Base-by-base conservation (phyloP, 1,140 invertebrate genomes). In the Drosophila sucinea region DNA sequence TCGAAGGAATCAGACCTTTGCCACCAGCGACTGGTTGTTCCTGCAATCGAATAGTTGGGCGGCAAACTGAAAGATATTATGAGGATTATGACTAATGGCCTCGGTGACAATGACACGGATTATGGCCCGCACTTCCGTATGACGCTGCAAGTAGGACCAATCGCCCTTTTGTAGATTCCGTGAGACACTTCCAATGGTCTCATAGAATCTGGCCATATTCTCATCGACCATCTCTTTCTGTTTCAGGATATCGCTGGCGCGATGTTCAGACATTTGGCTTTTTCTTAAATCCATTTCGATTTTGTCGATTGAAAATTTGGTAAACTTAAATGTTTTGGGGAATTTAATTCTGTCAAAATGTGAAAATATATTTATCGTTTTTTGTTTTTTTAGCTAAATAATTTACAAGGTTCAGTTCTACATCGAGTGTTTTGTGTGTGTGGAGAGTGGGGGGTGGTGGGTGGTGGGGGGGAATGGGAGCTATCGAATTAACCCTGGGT, bases 81-180 rank as follows among this genome's bases (percentile, higher is more conserved):
- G 4, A 0, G 79, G 72, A 1, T 63, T 17, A 0, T 17, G 32
- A 27, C 66, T 68, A n/a, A 79, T 32, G 8, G 79, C 72, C 60
- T 79, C 69, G 3, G 51, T 71, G 23, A 64, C 27, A 23, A 84
- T 82, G 0, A 77, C 69, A 1, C 79, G 72, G 32, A 82, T 79
- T 27, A 84, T 84, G n/a, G 81, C 81, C 10, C 81, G 67, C 2
- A 84, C 70, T 63, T 84, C 81, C 6, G 80, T 72, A 58, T 84
- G 81, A 1, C 55, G 41, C 2, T 74, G 62, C 6, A 84, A 57
- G 38, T 74, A 70, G 1, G 72, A 29, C 79, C 79, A 82, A 35
- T 84, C 76, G 1, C 40, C 62, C 38, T 77, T 83, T 0, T 72
- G 57, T 30, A 89, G 51, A 41, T 74, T 73, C 29, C 35, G 57